Evolutionary conservation across 2,888 invertebrate genomes (phyloP).

Genomic region (Mimas tiliae): DNA sequence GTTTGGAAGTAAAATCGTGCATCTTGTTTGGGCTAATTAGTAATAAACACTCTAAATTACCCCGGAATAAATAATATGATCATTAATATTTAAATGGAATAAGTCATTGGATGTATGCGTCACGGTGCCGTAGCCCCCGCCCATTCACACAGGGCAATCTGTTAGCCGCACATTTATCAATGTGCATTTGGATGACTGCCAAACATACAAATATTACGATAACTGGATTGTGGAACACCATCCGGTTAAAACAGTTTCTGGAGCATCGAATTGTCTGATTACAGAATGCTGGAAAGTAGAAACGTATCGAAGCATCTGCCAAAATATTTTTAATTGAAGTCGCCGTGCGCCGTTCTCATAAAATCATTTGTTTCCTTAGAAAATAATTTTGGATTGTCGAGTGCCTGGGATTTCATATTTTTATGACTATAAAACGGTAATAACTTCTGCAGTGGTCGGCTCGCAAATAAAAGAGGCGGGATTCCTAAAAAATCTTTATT

Average conservation of each 20-base stretch:
- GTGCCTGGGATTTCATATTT: constrained; percentile 27
- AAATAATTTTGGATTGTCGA: constrained; percentile 11
- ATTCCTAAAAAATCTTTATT: constrained; percentile 68
- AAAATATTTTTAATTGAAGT: constrained; percentile 16
- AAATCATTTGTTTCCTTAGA: constrained; percentile 14
- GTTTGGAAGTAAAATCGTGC: constrained; percentile 10
- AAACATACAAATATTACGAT: constrained; percentile 41
- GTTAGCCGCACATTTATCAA: constrained; percentile 46
- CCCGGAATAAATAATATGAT: constrained; percentile 20
- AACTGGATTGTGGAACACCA: constrained; percentile 31
- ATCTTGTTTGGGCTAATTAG: neutral
- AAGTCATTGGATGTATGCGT: constrained; percentile 29
- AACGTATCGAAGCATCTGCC: constrained; percentile 11
- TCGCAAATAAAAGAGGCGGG: constrained; percentile 37
- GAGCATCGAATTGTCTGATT: constrained; percentile 34
- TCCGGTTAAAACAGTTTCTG: constrained; percentile 27
- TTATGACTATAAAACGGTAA: neutral
- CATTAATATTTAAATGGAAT: constrained; percentile 14
- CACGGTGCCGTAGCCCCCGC: constrained; percentile 28
- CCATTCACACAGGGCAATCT: constrained; percentile 49
- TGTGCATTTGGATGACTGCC: constrained; percentile 50
- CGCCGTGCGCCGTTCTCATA: neutral
- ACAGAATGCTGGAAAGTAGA: constrained; percentile 21
- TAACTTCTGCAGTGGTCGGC: neutral
- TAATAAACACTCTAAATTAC: neutral